Conservation (phyloP, 2,113 vertebrate species). For the Glareola pratincola region DNA sequence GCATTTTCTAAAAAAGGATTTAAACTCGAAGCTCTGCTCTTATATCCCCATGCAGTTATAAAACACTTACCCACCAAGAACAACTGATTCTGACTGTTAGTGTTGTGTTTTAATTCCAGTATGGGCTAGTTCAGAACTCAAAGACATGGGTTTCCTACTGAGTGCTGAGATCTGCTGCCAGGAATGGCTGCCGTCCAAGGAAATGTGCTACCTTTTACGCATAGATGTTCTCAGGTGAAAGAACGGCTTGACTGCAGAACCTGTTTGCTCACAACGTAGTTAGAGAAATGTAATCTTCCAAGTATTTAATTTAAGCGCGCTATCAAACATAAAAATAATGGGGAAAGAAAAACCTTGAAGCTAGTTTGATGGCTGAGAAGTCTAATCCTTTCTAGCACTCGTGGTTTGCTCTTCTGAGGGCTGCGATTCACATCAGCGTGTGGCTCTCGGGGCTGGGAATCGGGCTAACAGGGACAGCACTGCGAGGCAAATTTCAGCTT, state of each 20-base stretch:
- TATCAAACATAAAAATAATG: constrained; percentile 22
- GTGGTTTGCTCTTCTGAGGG: background rate
- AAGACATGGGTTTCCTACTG: constrained; percentile 35
- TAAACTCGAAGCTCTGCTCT: constrained; percentile 37
- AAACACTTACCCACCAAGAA: constrained; percentile 59
- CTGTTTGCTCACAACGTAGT: background rate
- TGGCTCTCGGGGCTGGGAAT: background rate
- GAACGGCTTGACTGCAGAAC: background rate
- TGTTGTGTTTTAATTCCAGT: constrained; percentile 52
- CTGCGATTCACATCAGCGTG: background rate
- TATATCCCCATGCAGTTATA: constrained; percentile 48
- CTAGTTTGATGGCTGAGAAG: background rate
- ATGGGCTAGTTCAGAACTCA: constrained; percentile 28
- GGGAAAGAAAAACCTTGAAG: background rate
- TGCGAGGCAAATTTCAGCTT: background rate
- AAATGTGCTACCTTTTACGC: constrained; percentile 33
- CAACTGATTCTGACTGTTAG: constrained; percentile 58
- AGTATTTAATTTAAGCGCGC: background rate
- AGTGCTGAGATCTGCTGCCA: constrained; percentile 47
- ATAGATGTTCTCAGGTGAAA: constrained; percentile 35
- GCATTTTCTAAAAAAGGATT: constrained; percentile 61
- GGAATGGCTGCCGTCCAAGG: constrained; percentile 43
- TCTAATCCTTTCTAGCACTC: background rate
- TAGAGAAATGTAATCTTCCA: constrained; percentile 13
- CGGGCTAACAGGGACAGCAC: background rate